Evolutionary conservation across 64 coral and sea anemone species (phyloP), one percentile per base, ranked within the genome.

Genomic region (Porites australiensis): DNA sequence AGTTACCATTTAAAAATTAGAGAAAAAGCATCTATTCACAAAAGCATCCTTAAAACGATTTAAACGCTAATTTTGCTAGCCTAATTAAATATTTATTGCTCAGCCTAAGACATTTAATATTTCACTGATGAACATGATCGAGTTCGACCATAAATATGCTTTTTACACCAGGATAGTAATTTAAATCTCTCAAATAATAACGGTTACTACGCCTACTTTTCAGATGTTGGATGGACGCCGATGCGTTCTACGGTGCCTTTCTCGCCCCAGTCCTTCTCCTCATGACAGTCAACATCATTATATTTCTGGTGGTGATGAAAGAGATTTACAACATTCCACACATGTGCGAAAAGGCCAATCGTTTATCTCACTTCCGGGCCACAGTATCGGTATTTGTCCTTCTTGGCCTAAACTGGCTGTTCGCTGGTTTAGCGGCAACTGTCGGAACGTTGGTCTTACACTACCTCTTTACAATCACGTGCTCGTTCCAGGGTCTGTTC

Each of bases 401-500:
- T 5, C 88, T 98, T 8, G 97, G 94, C 20, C 87, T 98, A 1
- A 98, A 95, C 73, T 98, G 97, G 97, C 14, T 94, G 18, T 98
- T 98, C 27, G 91, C 94, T 18, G 97, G 94, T 43, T 85, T 98
- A 62, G 97, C 97, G 2, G 88, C 94, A 18, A 90, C 82, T 53
- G 84, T 89, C 6, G 88, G 77, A 10, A 95, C 88, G 13, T 52
- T 98, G 51, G 88, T 96, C 9, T 87, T 98, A 5, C 95, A 95
- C 48, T 98, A 96, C 67, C 72, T 98, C 27, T 98, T 98, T 52
- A 96, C 90, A 3, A 98, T 98, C 13, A 94, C 94, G 3, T 96
- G 94, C 55, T 96, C 94, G 1, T 98, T 98, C 70, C 97, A 98
- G 60, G 97, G 97, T 4, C 89, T 96, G 21, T 49, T 96, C 12